Conservation (phyloP, 2,113 vertebrate genomes). For the Struthidea cinerea region DNA sequence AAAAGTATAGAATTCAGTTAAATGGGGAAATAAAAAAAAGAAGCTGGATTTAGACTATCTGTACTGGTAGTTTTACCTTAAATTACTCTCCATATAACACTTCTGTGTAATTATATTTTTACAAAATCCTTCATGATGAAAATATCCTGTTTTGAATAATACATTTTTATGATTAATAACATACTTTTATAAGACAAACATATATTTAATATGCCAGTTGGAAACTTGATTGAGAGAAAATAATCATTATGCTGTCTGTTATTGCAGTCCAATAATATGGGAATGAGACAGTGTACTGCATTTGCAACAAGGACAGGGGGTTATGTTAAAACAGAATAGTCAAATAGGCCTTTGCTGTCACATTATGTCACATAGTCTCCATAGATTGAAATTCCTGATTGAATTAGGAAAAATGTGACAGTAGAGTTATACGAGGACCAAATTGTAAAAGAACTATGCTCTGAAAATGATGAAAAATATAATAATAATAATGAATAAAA, state of each 20-base stretch:
- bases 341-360: background rate
- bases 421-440: background rate
- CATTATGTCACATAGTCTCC: background rate
- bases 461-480: background rate
- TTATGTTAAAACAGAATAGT: background rate
- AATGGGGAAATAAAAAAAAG: background rate
- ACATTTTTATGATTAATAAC: background rate
- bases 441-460: background rate
- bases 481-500: background rate
- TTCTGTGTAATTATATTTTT: background rate
- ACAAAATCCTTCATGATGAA: background rate
- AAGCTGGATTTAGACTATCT: background rate
- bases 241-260: background rate
- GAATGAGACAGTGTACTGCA: background rate
- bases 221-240: background rate
- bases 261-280: background rate
- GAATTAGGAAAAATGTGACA: background rate
- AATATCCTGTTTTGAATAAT: background rate
- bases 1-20: background rate
- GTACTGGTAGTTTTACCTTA: background rate
- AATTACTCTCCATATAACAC: background rate
- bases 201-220: background rate
- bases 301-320: background rate
- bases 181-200: background rate
- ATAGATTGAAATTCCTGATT: background rate